phyloP scores from a whole-genome alignment of 2,113 vertebrate genomes.

The Ceuthmochares aereus region DNA sequence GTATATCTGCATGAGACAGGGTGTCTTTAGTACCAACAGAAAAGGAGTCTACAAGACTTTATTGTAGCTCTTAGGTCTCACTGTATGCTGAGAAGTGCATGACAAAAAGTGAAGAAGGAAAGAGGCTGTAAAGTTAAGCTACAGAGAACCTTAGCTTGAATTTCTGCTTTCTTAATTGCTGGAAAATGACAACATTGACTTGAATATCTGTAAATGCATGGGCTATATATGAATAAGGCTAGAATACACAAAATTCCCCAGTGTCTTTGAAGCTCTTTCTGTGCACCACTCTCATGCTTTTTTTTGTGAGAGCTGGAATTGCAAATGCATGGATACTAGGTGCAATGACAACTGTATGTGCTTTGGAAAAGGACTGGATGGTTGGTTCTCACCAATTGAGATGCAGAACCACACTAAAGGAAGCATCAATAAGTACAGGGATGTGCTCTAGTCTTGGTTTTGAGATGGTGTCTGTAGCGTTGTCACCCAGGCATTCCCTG shows the following conservation, averaged over 20 bases:
- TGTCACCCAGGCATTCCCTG: neutral
- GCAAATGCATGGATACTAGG: neutral
- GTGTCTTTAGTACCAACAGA: neutral
- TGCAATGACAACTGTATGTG: neutral
- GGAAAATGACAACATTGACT: neutral
- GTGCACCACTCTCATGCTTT: neutral
- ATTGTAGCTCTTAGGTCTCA: neutral
- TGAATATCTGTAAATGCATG: neutral
- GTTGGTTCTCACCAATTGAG: constrained; percentile 1
- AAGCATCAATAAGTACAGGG: neutral
- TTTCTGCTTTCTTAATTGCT: neutral
- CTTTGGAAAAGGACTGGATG: neutral
- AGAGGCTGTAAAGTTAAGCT: neutral
- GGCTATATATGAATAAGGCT: neutral
- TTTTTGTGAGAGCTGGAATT: neutral
- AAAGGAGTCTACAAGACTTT: neutral
- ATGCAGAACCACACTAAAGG: neutral
- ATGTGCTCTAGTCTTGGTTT: neutral
- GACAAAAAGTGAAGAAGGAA: neutral
- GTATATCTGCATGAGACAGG: neutral
- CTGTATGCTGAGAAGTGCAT: neutral
- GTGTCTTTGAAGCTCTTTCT: neutral
- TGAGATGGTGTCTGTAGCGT: neutral
- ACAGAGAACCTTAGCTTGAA: neutral
- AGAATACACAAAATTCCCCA: neutral